Evolutionary conservation across 2,113 vertebrate species (phyloP), one percentile per base, ranked within the genome.

Genomic region (Otis tarda): DNA sequence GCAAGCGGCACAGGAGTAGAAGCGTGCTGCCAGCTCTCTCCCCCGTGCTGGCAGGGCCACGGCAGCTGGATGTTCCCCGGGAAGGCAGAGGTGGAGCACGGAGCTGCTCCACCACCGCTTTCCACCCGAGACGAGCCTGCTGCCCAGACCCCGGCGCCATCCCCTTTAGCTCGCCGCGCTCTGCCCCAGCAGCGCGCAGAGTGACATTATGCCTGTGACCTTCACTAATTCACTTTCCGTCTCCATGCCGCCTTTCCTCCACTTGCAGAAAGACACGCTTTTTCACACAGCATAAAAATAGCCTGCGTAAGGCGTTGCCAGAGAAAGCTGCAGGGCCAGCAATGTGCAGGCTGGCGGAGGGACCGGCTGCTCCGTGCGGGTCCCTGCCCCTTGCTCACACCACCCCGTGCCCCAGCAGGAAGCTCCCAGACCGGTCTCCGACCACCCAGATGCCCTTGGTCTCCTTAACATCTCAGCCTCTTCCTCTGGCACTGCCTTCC

Each of bases 221-320:
- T 97, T 97, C 95, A 76, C 95, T 84, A 89, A 94, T 95, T 93
- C 89, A 59, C 96, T 96, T 78, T 95, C 81, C 80, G 87, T 81
- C 80, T 75, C 91, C 80, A 71, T 69, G 23, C 80, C 11, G 73
- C 93, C 86, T 92, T 91, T 74, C 91, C 95, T 60, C 81, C 3
- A 8, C 96, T 89, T 23, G 41, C 95, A 88, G 93, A 67, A 78
- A 91, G 90, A 57, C 90, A 75, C 12, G 37, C 73, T 94, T 94
- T 93, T 95, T 92, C 76, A 75, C 93, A 83, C 86, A 73, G 91
- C 93, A 90, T 22, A 94, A 91, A 96, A 95, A 93, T 96, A 95
- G 91, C 89, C 90, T 61, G 49, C 3, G 30, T 21, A 73, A 93
- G 87, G 95, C 93, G 49, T 87, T 93, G 94, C 95, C 94, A 75